Percentiles rank a stretch among this genome's conserved stretches.
These are phyloP conservation scores for Artibeus lituratus DNA, from an alignment of 2,797 vertebrate species.

Conservation along the genomic window DNA sequence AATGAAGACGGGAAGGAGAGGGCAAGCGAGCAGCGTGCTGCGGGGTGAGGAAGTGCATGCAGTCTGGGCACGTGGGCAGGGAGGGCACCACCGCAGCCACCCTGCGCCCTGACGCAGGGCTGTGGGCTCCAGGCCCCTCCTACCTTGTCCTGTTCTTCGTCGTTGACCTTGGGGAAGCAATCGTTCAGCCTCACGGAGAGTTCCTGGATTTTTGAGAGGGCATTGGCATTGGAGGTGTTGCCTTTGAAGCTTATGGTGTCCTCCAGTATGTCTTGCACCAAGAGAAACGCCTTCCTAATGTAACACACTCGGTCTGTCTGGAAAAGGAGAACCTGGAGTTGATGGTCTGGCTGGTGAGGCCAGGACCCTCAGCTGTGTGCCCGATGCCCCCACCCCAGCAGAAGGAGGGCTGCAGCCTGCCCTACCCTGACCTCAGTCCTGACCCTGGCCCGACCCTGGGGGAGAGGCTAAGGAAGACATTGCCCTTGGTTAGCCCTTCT, in stretches of 20 bases:
- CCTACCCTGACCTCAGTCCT: background rate
- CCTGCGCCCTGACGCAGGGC: background rate
- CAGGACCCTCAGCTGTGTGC: background rate
- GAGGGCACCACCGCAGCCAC: background rate
- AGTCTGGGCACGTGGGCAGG: background rate
- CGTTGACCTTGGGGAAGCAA: conserved; percentile 72
- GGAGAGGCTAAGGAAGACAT: background rate
- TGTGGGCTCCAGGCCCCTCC: background rate
- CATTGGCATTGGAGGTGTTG: conserved; percentile 71
- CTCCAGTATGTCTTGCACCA: conserved; percentile 76
- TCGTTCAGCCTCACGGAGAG: conserved; percentile 66
- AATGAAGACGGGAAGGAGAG: background rate
- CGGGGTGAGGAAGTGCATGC: background rate
- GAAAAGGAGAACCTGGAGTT: background rate
- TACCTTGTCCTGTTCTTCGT: conserved; percentile 71
- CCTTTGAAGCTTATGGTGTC: conserved; percentile 78
- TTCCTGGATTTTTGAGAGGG: conserved; percentile 52
- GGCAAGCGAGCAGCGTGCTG: background rate
- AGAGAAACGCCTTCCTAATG: conserved; percentile 79
- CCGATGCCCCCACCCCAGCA: background rate
- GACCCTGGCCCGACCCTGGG: background rate
- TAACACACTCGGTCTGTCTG: conserved; percentile 79
- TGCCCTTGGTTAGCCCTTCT: background rate
- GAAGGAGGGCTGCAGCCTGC: background rate
- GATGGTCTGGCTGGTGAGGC: background rate